A percentile compares a stretch with the other conserved stretches of the same genome.
phyloP scores from a whole-genome alignment of 2,888 invertebrate genomes.

The Ypsolopha scabrella region DNA sequence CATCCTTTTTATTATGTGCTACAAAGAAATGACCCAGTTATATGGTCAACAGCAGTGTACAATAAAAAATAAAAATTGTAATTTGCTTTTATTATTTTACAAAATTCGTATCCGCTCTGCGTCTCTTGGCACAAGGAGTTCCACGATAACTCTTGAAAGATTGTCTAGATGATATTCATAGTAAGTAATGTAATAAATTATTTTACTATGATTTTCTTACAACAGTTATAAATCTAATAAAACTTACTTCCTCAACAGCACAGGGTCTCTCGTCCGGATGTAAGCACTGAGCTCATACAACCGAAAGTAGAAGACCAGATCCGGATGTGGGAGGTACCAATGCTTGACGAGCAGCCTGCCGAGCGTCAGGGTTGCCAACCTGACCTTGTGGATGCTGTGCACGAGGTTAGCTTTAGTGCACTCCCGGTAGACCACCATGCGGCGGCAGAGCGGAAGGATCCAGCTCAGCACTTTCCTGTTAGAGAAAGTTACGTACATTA shows the following conservation, averaged over 20 bases:
- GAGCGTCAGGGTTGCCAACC: conserved; percentile 69
- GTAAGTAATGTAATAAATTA: too few relatives aligned
- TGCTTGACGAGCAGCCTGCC: conserved; percentile 69
- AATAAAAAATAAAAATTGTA: too few relatives aligned
- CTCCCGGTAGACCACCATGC: conserved; percentile 75
- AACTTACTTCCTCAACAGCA: conserved; percentile 72
- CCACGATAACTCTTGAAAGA: background rate
- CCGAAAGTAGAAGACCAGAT: conserved; percentile 77
- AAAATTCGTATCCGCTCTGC: too few relatives aligned
- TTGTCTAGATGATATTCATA: too few relatives aligned
- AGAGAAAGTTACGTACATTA: background rate
- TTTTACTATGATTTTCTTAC: background rate
- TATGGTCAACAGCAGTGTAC: too few relatives aligned
- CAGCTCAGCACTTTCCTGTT: conserved; percentile 70
- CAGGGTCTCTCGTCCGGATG: conserved; percentile 62
- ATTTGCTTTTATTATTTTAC: too few relatives aligned
- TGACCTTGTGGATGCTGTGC: conserved; percentile 66
- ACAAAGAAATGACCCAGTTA: too few relatives aligned
- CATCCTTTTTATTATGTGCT: too few relatives aligned
- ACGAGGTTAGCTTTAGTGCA: conserved; percentile 73
- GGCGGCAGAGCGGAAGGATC: conserved; percentile 71
- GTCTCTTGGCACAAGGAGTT: background rate
- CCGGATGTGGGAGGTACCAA: conserved; percentile 73
- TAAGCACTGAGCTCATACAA: conserved; percentile 73
- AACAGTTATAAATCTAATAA: background rate